phyloP scores from a whole-genome alignment of 2,113 vertebrate species.

The Cyprinus carpio region DNA sequence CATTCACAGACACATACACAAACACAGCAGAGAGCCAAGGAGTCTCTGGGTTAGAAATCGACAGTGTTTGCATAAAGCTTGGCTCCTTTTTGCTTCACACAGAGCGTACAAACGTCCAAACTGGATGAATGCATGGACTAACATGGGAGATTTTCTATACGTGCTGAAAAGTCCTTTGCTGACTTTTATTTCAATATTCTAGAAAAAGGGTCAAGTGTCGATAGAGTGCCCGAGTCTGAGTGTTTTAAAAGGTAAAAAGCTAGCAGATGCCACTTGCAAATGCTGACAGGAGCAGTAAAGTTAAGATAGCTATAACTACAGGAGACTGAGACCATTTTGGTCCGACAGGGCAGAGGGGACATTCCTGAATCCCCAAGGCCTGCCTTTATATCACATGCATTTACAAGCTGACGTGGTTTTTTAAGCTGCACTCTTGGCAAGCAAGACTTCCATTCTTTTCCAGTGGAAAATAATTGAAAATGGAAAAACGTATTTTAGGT shows the following conservation, averaged over 20 bases:
- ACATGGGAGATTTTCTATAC: neutral
- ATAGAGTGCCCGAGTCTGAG: neutral
- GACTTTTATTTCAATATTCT: slow-evolving; percentile 24
- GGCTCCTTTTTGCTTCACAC: neutral
- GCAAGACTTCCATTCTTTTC: slow-evolving; percentile 35
- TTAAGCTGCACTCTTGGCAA: slow-evolving; percentile 55
- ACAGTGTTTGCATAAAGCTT: slow-evolving; percentile 37
- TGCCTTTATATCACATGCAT: slow-evolving; percentile 54
- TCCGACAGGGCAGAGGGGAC: slow-evolving; percentile 37
- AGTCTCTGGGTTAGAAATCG: slow-evolving; percentile 47
- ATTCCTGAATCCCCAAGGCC: slow-evolving; percentile 52
- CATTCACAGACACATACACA: slow-evolving; percentile 28
- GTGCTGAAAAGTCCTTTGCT: neutral
- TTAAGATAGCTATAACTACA: slow-evolving; percentile 19
- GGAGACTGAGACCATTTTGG: slow-evolving; percentile 39
- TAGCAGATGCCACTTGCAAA: slow-evolving; percentile 30
- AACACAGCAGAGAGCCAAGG: slow-evolving; percentile 26
- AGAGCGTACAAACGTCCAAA: neutral
- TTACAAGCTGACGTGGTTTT: slow-evolving; percentile 46
- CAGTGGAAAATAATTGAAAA: slow-evolving; percentile 46
- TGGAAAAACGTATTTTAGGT: slow-evolving; percentile 54
- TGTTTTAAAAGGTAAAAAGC: neutral
- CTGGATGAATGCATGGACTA: neutral
- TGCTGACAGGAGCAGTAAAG: slow-evolving; percentile 43
- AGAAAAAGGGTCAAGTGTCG: neutral